A percentile compares a stretch with the other conserved stretches of the same genome.
Evolutionary conservation across 2,888 invertebrate genomes (phyloP).

Genomic region (Drosophila dives): DNA sequence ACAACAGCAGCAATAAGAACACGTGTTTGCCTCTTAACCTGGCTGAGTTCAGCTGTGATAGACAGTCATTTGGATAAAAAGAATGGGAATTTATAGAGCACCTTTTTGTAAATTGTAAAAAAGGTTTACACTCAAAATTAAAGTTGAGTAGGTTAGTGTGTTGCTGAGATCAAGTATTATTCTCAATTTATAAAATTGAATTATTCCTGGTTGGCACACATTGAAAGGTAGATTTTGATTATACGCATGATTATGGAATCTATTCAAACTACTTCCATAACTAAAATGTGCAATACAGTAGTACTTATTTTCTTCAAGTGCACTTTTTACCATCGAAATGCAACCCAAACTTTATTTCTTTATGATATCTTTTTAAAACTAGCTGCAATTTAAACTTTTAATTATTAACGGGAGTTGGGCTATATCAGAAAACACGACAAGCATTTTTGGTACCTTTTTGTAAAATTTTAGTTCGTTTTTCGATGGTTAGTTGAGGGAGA

Average conservation of each 20-base stretch:
- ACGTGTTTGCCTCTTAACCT: slow-evolving; percentile 1
- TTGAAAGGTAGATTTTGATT: neutral
- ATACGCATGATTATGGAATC: neutral
- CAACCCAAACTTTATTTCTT: neutral
- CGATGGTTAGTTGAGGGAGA: neutral
- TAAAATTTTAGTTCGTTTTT: neutral
- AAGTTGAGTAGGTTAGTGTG: neutral
- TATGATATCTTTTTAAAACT: neutral
- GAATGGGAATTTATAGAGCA: neutral
- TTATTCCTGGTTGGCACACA: neutral
- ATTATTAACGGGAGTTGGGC: neutral
- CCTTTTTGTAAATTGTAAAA: neutral
- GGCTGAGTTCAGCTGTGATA: neutral
- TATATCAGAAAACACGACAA: neutral
- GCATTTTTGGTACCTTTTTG: neutral
- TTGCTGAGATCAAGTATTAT: too few relatives aligned
- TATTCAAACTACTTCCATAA: neutral
- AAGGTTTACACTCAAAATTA: neutral
- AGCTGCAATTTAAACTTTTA: neutral
- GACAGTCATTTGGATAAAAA: neutral
- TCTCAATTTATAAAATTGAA: too few relatives aligned
- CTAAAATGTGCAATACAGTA: too few relatives aligned
- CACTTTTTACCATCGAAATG: neutral
- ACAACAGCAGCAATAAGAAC: neutral
- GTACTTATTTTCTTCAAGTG: neutral